Evolutionary conservation across 1,140 invertebrate genomes (phyloP).

Genomic region (Drosophila arizonae): DNA sequence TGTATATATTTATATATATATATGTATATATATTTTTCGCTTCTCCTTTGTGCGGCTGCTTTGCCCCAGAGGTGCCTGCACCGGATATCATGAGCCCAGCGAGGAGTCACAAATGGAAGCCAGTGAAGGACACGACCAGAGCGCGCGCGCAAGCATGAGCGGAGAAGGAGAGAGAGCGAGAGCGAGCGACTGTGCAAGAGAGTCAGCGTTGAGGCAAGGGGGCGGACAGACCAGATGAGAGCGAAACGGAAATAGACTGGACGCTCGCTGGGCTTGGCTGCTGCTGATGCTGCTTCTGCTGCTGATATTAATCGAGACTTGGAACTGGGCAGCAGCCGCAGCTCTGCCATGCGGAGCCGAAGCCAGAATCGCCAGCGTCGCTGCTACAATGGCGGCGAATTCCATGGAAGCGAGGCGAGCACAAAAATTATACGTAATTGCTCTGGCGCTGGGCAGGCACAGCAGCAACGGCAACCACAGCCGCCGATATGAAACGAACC

Average conservation of each 20-base stretch:
- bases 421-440: conserved; percentile 55
- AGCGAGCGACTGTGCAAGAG: not conserved
- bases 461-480: conserved; percentile 18
- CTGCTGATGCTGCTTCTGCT: not conserved
- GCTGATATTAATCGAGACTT: conserved; percentile 39
- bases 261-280: conserved; percentile 13
- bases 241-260: conserved; percentile 43
- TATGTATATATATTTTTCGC: conserved; percentile 5
- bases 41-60: conserved; percentile 37
- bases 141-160: conserved; percentile 42
- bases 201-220: not conserved
- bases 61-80: conserved; percentile 50
- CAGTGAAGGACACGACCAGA: conserved; percentile 47
- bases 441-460: conserved; percentile 51
- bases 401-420: conserved; percentile 44
- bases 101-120: conserved; percentile 46
- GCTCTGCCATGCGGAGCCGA: conserved; percentile 1
- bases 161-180: conserved; percentile 1
- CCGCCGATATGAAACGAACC: conserved; percentile 44
- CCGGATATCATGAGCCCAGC: conserved; percentile 49
- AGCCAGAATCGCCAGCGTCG: conserved; percentile 4
- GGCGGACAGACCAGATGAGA: conserved; percentile 11
- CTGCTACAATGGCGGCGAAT: conserved; percentile 31
- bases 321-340: conserved; percentile 8
- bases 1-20: too few species aligned